Conservation (phyloP, 2,888 invertebrate genomes). For the Stenoptilia bipunctidactyla region DNA sequence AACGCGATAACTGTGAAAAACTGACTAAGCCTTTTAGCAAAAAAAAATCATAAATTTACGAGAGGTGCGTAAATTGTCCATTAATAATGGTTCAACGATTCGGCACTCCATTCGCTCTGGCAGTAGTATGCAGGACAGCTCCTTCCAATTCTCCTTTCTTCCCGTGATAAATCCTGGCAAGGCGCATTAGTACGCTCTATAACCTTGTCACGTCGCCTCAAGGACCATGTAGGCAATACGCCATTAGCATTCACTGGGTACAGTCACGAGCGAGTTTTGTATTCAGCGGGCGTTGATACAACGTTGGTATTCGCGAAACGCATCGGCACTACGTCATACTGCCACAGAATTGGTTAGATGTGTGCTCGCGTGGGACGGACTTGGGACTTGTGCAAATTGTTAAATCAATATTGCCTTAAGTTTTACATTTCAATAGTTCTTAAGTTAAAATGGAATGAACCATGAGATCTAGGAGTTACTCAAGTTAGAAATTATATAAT, state of each 20-base stretch:
- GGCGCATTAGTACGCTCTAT: not conserved
- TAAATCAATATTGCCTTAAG: no score
- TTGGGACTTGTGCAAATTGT: conserved; percentile 10
- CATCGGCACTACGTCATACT: conserved; percentile 58
- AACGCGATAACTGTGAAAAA: no score
- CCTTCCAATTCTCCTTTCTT: not conserved
- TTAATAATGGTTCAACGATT: no score
- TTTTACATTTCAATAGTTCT: no score
- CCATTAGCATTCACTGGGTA: conserved; percentile 28
- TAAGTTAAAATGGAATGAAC: no score
- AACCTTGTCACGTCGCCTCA: conserved; percentile 8
- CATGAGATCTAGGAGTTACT: no score
- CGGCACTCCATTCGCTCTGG: no score
- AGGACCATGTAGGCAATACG: conserved; percentile 8
- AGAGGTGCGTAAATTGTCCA: no score
- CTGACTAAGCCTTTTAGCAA: no score
- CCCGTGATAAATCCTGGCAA: not conserved
- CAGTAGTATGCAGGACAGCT: no score
- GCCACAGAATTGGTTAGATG: conserved; percentile 33
- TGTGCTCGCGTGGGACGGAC: conserved; percentile 36
- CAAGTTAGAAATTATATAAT: no score
- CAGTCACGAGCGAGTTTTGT: conserved; percentile 26
- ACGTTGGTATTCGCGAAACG: conserved; percentile 44
- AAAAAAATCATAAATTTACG: no score
- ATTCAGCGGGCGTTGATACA: conserved; percentile 25